These are phyloP conservation scores for Villa cingulata DNA, from an alignment of 2,888 invertebrate genomes.

Conservation along the genomic window DNA sequence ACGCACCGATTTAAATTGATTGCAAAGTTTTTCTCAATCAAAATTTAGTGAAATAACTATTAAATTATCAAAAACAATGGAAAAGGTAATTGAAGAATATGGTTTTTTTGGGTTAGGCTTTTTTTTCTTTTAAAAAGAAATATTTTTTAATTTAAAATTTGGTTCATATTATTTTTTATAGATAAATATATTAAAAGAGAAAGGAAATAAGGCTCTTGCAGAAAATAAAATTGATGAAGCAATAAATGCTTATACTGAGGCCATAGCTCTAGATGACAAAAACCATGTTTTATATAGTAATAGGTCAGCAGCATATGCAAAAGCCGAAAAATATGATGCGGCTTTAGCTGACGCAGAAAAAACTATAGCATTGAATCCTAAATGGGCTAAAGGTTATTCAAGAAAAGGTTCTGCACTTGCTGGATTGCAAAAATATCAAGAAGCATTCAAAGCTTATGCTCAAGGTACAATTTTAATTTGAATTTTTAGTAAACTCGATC, in stretches of 20 bases:
- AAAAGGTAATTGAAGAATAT: conserved; percentile 1
- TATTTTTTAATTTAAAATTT: too few relatives aligned
- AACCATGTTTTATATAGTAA: conserved; percentile 88
- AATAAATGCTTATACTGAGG: conserved; percentile 63
- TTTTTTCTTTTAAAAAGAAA: too few relatives aligned
- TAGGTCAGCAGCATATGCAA: conserved; percentile 81
- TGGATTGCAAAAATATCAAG: conserved; percentile 56
- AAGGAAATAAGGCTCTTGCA: conserved; percentile 73
- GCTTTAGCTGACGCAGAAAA: conserved; percentile 77
- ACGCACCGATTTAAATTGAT: too few relatives aligned
- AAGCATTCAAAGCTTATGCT: conserved; percentile 64
- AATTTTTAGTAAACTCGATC: conserved; percentile 8
- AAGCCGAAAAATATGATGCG: conserved; percentile 55
- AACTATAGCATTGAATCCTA: conserved; percentile 64
- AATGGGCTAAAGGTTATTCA: conserved; percentile 82
- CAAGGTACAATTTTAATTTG: conserved; percentile 36
- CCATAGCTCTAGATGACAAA: conserved; percentile 59
- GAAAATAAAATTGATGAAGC: conserved; percentile 68
- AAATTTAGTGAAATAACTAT: too few relatives aligned
- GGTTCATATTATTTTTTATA: too few relatives aligned
- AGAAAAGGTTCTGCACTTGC: conserved; percentile 77
- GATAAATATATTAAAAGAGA: conserved; percentile 72
- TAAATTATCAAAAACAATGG: background rate
- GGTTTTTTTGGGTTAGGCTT: conserved; percentile 5
- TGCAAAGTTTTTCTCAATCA: too few relatives aligned